Conservation (phyloP, 2,113 vertebrate genomes). For the Aplodontia rufa region DNA sequence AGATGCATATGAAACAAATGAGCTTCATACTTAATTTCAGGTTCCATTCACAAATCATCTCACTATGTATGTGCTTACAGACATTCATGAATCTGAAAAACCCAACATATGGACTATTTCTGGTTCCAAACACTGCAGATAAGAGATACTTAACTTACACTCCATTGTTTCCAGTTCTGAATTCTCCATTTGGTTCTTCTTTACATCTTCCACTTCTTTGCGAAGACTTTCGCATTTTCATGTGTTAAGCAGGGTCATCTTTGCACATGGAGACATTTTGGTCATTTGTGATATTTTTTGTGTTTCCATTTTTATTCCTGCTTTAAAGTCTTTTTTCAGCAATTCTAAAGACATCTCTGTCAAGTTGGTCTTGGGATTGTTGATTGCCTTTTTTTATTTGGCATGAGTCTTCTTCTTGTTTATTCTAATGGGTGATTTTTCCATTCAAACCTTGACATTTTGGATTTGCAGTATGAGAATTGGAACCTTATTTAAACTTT, state of each 20-base stretch:
- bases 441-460: neutral
- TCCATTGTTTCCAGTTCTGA: neutral
- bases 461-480: neutral
- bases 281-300: neutral
- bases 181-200: neutral
- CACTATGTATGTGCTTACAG: too few relatives aligned
- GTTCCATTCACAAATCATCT: too few relatives aligned
- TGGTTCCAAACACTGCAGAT: too few relatives aligned
- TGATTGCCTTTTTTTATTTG: neutral
- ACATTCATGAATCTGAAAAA: too few relatives aligned
- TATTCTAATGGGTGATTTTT: neutral
- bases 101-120: too few relatives aligned
- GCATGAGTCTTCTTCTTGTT: neutral
- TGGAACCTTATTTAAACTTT: neutral
- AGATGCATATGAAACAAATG: too few relatives aligned
- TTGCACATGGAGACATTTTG: neutral
- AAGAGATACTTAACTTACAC: too few relatives aligned
- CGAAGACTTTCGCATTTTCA: neutral
- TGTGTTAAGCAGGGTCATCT: neutral
- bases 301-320: neutral
- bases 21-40: too few relatives aligned
- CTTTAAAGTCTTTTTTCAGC: neutral
- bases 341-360: neutral
- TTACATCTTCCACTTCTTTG: neutral
- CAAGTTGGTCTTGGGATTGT: neutral